A percentile compares a stretch with the other conserved stretches of the same genome.
Evolutionary conservation across 2,888 invertebrate genomes (phyloP).

Genomic region (Acrobasis consociella): DNA sequence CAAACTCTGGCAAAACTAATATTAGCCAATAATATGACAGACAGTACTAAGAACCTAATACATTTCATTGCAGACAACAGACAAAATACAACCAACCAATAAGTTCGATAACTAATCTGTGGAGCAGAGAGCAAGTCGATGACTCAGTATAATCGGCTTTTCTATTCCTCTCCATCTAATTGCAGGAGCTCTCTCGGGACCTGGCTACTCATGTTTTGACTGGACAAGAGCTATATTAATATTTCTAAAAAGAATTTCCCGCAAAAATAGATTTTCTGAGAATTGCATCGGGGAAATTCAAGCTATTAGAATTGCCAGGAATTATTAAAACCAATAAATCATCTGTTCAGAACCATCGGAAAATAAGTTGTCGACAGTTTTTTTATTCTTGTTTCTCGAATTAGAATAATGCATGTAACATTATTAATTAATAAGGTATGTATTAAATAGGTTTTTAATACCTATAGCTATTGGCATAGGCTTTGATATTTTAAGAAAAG

Average conservation of each 20-base stretch:
- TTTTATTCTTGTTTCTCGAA: no score
- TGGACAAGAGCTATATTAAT: neutral
- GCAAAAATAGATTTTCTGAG: slow-evolving; percentile 13
- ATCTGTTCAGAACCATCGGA: no score
- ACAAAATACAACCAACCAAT: slow-evolving; percentile 22
- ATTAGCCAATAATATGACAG: no score
- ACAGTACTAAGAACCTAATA: no score
- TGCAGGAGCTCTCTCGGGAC: slow-evolving; percentile 20
- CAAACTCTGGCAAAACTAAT: no score
- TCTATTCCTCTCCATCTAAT: slow-evolving; percentile 32
- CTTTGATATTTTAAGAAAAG: no score
- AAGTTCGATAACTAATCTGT: slow-evolving; percentile 29
- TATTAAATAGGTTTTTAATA: no score
- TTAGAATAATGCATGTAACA: no score
- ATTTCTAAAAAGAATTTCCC: slow-evolving; percentile 5
- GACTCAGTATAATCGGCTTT: slow-evolving; percentile 33
- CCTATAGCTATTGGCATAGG: no score
- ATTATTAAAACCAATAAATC: slow-evolving; percentile 5
- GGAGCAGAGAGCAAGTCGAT: slow-evolving; percentile 32
- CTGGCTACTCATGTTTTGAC: slow-evolving; percentile 15
- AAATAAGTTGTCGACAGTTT: no score
- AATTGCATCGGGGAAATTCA: slow-evolving; percentile 24
- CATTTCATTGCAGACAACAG: neutral
- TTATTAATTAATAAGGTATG: no score
- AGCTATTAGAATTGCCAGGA: neutral